Evolutionary conservation across 2,113 vertebrate genomes (phyloP).

Genomic region (Typhlomys cinereus): DNA sequence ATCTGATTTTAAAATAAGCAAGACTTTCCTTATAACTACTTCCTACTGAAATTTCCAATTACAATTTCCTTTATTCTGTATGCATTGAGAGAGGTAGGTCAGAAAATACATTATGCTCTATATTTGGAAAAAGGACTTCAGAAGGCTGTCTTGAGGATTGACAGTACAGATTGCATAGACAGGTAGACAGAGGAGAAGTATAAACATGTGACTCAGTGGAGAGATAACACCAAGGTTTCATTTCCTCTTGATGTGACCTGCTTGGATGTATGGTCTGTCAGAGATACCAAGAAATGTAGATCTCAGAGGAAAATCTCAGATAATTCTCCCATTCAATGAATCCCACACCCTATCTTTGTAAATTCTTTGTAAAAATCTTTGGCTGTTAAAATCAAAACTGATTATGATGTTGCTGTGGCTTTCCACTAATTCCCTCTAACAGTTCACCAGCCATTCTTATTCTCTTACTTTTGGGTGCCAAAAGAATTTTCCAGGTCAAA

Average conservation of each 20-base stretch:
- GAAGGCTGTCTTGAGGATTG: background rate
- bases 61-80: background rate
- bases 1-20: background rate
- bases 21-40: background rate
- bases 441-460: fast-evolving
- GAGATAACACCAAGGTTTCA: background rate
- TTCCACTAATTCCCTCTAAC: fast-evolving
- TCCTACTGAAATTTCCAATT: background rate
- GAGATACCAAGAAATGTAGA: background rate
- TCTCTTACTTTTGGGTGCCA: background rate
- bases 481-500: background rate
- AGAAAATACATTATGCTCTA: background rate
- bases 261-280: background rate
- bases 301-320: background rate
- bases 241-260: fast-evolving
- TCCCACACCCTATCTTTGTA: background rate
- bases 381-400: background rate
- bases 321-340: background rate
- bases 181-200: background rate
- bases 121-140: background rate
- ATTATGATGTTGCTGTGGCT: background rate
- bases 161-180: background rate
- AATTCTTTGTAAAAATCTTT: background rate
- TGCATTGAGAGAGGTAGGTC: background rate
- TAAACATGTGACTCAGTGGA: background rate